A percentile compares a stretch with the other conserved stretches of the same genome.
These are phyloP conservation scores for Daboia siamensis DNA, from an alignment of 2,113 vertebrate genomes.

Conservation along the genomic window DNA sequence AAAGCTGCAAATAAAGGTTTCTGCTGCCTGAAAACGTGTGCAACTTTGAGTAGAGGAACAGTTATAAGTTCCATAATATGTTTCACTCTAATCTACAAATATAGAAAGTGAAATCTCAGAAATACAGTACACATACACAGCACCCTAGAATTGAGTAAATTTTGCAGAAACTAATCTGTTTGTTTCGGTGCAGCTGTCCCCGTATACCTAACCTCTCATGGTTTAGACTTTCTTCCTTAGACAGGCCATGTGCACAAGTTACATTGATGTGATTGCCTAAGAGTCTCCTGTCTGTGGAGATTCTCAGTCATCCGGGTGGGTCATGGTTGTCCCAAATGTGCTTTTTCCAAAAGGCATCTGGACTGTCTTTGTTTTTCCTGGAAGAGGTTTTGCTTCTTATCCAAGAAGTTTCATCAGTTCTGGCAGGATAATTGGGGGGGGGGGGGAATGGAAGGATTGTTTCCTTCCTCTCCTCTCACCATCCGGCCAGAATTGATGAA, in stretches of 20 bases:
- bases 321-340: neutral
- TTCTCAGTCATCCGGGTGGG: neutral
- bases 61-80: slow-evolving; percentile 46
- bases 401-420: neutral
- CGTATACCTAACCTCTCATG: slow-evolving; percentile 42
- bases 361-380: neutral
- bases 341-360: neutral
- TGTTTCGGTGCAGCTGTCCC: slow-evolving; percentile 44
- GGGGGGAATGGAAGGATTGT: neutral
- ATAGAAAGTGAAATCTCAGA: slow-evolving; percentile 60
- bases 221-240: slow-evolving; percentile 58
- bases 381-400: neutral
- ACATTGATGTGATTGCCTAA: neutral
- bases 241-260: neutral
- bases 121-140: neutral
- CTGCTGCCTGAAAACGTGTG: slow-evolving; percentile 53
- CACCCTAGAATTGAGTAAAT: slow-evolving; percentile 32
- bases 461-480: neutral
- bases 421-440: neutral
- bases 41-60: slow-evolving; percentile 55
- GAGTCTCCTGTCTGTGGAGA: neutral
- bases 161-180: slow-evolving; percentile 20
- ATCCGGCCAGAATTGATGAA: neutral
- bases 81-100: slow-evolving; percentile 51
- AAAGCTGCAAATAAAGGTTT: slow-evolving; percentile 60